Evolutionary conservation across 2,888 invertebrate genomes (phyloP), one percentile per base, ranked within the genome.

Genomic region (Graphium colonna): DNA sequence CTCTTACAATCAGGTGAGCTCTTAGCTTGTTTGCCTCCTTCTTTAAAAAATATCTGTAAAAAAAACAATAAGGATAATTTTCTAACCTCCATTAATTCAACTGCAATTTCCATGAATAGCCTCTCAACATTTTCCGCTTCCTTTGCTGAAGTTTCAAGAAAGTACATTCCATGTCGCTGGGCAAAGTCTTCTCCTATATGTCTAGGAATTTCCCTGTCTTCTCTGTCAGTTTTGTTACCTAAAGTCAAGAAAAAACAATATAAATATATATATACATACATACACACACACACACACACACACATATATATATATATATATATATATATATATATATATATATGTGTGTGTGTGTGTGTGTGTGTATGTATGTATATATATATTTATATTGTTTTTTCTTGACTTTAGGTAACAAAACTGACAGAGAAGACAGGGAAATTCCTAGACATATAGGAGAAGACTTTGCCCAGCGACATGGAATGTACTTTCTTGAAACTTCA

Each of bases 401-500:
- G 38, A 42, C 39, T 7, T 21, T 38, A 96, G 97, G 97, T 65
- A 99, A 99, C 83, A 99, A 99, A 92, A 97, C 97, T 70, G 99
- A 99, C 82, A 93, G 98, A 66, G 97, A 97, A 75, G 98, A 98
- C 77, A 91, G 98, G 63, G 98, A 99, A 91, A 96, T 98, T 71
- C 98, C 98, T 0, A 94, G 95, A 21, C 95, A 96, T 73, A 97
- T 98, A 43, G 99, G 98, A 0, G 97, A 97, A 81, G 97, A 97
- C 77, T 99, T 99, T 90, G 97, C 98, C 15, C 96, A 96, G 72
- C 93, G 96, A 64, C 97, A 98, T 74, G 96, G 96, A 69, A 99
- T 99, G 97, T 97, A 98, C 82, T 99, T 98, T 87, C 91, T 99
- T 64, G 98, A 99, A 90, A 99, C 98, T 0, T 98, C 98, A 0